Evolutionary conservation across 2,797 vertebrate genomes (phyloP), one percentile per base, ranked within the genome.

Genomic region (Ataeniobius toweri): DNA sequence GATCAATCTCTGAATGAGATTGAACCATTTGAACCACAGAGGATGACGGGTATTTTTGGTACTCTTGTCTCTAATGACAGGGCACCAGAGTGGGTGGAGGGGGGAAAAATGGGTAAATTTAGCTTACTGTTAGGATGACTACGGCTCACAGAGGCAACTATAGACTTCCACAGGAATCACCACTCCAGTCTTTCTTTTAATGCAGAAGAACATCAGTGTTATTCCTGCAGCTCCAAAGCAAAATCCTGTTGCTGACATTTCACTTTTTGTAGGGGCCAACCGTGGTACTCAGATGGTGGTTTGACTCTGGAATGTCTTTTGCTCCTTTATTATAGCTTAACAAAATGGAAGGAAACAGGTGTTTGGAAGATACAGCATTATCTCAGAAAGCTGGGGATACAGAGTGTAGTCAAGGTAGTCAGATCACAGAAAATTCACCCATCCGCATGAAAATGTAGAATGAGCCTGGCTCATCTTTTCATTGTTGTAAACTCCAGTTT

Each of bases 51-150:
- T 94, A 94, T 94, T 94, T 94, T 92, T 92, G 92, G 91, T 90
- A 83, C 87, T 87, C 91, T 94, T 92, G 86, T 91, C 86, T 94
- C 87, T 91, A 93, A 93, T 94, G 94, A 94, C 91, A 92, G 91
- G 91, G 91, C 89, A 89, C 88, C 71, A 0, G 80, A 87, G 88
- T 90, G 89, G 87, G 91, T 79, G 88, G 88, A 92, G 80, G 87
- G 87, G 89, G 88, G 92, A 87, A 90, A 87, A 90, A 86, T 14
- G 81, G 86, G 86, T 94, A 94, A 91, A 93, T 94, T 94, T 94
- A 93, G 92, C 82, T 79, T 88, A 88, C 80, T 81, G 90, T 92
- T 88, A 87, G 83, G 78, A 82, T 80, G 73, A 78, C 86, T 85
- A 84, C 78, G 67, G 84, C 89, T 89, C 87, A 86, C 70, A 81